Evolutionary conservation across 2,888 invertebrate genomes (phyloP).

Genomic region (Torymus texanus): DNA sequence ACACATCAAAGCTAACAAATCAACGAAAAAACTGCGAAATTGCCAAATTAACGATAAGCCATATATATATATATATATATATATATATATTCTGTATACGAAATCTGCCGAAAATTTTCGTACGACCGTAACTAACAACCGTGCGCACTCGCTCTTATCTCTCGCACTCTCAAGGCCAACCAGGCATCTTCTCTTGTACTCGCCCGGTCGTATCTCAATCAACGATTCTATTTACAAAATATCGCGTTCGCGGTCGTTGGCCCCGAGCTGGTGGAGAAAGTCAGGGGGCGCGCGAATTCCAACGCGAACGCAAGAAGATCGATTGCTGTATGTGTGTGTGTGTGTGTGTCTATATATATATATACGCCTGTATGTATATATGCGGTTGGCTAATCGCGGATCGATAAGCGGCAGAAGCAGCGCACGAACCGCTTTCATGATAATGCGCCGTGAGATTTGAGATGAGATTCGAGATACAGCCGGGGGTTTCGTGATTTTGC

Average conservation of each 20-base stretch:
- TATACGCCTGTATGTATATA: too few species aligned
- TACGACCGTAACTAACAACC: too few species aligned
- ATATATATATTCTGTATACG: too few species aligned
- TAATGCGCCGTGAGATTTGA: background rate
- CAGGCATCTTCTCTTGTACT: too few species aligned
- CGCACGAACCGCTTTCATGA: background rate
- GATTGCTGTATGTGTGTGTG: background rate
- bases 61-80: too few species aligned
- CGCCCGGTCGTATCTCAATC: background rate
- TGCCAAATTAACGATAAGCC: too few species aligned
- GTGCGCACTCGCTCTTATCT: too few species aligned
- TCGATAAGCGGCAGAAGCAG: slow-evolving; percentile 29
- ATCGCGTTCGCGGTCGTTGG: slow-evolving; percentile 38
- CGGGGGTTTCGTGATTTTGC: background rate
- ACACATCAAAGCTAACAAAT: too few species aligned
- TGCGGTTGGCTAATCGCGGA: slow-evolving; percentile 21
- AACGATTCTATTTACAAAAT: slow-evolving; percentile 42
- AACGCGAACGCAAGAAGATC: slow-evolving; percentile 3
- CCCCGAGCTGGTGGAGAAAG: slow-evolving; percentile 1
- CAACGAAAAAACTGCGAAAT: too few species aligned
- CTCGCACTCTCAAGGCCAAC: too few species aligned
- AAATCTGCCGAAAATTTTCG: too few species aligned
- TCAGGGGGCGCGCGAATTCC: slow-evolving; percentile 26
- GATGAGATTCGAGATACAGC: background rate
- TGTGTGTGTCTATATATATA: too few species aligned